Conservation (phyloP, 2,888 invertebrate genomes). For the Phlogophora meticulosa region DNA sequence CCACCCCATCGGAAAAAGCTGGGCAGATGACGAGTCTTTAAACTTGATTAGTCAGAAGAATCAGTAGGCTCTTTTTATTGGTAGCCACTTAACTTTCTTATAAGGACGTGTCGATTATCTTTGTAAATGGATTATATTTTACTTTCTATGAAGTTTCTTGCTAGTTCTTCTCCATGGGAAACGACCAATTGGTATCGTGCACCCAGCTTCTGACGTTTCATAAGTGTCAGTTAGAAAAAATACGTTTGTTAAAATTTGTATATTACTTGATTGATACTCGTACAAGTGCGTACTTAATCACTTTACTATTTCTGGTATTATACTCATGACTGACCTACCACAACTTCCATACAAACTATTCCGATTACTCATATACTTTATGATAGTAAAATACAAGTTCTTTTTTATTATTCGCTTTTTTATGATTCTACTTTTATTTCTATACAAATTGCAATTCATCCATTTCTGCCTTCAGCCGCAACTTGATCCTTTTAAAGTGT, state of each 20-base stretch:
- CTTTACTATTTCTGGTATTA: not conserved
- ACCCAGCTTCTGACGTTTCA: too few relatives aligned
- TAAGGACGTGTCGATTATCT: not conserved
- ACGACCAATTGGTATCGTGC: too few relatives aligned
- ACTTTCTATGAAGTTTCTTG: too few relatives aligned
- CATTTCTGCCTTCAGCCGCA: not conserved
- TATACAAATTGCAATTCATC: not conserved
- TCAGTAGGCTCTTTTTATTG: slow-evolving; percentile 10
- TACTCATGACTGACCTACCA: slow-evolving; percentile 7
- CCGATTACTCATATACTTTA: not conserved
- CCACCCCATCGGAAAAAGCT: too few relatives aligned
- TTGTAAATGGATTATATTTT: too few relatives aligned
- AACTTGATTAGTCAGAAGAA: too few relatives aligned
- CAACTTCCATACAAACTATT: not conserved
- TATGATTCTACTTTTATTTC: not conserved
- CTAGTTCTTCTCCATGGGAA: too few relatives aligned
- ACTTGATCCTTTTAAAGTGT: slow-evolving; percentile 7
- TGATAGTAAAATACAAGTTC: rapidly evolving
- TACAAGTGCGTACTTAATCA: not conserved
- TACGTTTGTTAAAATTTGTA: too few relatives aligned
- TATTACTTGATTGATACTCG: too few relatives aligned
- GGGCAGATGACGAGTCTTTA: not conserved
- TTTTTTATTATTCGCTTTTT: not conserved
- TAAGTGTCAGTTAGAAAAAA: too few relatives aligned
- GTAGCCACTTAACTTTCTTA: not conserved